phyloP scores from a whole-genome alignment of 1,140 invertebrate genomes.

The Oreohelix idahoensis region DNA sequence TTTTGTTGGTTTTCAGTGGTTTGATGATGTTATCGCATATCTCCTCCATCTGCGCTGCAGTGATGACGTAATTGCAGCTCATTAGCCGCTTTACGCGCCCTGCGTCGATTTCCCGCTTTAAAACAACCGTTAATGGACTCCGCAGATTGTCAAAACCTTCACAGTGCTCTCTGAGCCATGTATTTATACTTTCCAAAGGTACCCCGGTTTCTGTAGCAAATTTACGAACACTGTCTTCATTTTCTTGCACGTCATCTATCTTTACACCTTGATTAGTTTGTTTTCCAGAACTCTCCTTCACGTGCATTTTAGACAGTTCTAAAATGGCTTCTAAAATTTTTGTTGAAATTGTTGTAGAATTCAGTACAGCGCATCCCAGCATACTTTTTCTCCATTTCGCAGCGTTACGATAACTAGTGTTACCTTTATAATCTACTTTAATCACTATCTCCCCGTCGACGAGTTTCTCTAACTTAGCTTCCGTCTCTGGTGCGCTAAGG shows the following conservation, averaged over 20 bases:
- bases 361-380: conserved; percentile 60
- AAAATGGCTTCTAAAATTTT: conserved; percentile 63
- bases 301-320: conserved; percentile 35
- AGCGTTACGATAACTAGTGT: conserved; percentile 86
- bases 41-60: conserved; percentile 13
- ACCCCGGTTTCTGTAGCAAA: conserved; percentile 40
- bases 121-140: conserved; percentile 56
- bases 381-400: conserved; percentile 72
- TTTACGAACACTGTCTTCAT: neutral
- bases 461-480: conserved; percentile 82
- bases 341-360: conserved; percentile 59
- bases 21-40: neutral
- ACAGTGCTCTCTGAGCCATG: conserved; percentile 50
- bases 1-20: conserved; percentile 11
- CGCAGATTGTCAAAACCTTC: conserved; percentile 44
- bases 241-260: neutral
- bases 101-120: conserved; percentile 67
- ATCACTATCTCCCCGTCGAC: conserved; percentile 84
- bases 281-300: neutral
- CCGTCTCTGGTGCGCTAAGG: conserved; percentile 81
- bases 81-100: conserved; percentile 53
- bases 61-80: conserved; percentile 55
- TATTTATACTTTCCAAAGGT: conserved; percentile 53
- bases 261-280: neutral
- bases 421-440: conserved; percentile 90